A percentile compares a stretch with the other conserved stretches of the same genome.
Conservation (phyloP, 2,797 vertebrate species). For the Myripristis jacobus region DNA sequence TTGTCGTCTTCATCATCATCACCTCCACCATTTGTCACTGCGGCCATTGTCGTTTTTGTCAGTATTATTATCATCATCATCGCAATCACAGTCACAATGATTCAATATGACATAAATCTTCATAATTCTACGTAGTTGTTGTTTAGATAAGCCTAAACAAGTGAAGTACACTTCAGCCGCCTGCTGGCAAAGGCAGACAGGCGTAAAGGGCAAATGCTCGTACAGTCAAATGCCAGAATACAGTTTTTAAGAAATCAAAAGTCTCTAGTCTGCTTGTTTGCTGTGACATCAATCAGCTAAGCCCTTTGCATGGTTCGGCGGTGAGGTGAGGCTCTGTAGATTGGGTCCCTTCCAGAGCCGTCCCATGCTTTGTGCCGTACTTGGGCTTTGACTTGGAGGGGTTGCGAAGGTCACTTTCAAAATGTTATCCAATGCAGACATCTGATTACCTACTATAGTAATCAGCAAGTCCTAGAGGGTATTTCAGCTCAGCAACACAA, state of each 20-base stretch:
- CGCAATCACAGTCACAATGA: constrained; percentile 2
- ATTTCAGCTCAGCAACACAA: constrained; percentile 22
- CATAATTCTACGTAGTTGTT: background rate
- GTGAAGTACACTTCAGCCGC: constrained; percentile 51
- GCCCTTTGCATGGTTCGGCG: constrained; percentile 46
- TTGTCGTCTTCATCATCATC: no score
- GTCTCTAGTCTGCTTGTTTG: constrained; percentile 1
- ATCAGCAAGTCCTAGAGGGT: background rate
- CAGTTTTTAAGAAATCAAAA: background rate
- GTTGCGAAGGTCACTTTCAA: constrained; percentile 52
- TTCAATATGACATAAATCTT: constrained; percentile 8
- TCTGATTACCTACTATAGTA: background rate
- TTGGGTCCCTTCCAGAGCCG: constrained; percentile 28
- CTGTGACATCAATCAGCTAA: constrained; percentile 53
- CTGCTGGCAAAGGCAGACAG: constrained; percentile 17
- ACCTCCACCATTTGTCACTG: no score
- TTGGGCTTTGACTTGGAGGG: constrained; percentile 31
- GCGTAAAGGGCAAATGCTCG: constrained; percentile 57
- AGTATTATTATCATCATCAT: background rate
- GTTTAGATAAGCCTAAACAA: no score
- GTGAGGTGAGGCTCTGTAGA: background rate
- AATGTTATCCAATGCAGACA: background rate
- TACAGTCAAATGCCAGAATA: constrained; percentile 17
- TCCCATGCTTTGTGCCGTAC: constrained; percentile 46
- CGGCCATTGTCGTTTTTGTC: no score